Conservation (phyloP, 2,797 vertebrate species). For the Arremon brunneinucha region DNA sequence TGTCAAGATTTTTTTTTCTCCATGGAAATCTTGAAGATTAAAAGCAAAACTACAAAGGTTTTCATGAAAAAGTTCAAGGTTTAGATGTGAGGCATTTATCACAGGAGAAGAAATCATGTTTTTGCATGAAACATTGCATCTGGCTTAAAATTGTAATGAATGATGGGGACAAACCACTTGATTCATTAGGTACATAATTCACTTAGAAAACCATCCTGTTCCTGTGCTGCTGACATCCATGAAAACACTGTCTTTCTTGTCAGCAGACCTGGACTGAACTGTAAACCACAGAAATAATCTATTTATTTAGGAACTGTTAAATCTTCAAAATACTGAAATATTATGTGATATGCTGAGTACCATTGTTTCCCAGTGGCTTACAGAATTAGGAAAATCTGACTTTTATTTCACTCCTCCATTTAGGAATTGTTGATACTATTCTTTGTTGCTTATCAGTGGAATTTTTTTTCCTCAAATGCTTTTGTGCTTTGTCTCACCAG, state of each 20-base stretch:
- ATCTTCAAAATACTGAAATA: background rate
- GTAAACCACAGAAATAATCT: background rate
- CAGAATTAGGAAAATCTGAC: background rate
- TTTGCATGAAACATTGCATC: background rate
- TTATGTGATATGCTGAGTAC: background rate
- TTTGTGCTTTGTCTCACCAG: background rate
- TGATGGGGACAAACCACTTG: background rate
- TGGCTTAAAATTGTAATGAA: background rate
- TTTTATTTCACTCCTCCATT: background rate
- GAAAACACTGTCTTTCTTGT: conserved; percentile 1
- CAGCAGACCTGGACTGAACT: background rate
- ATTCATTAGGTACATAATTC: background rate
- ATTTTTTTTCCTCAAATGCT: background rate
- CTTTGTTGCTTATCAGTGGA: background rate
- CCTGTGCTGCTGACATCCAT: background rate
- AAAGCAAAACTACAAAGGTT: background rate
- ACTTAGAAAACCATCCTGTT: background rate
- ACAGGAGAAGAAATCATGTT: background rate
- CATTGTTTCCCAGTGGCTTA: background rate
- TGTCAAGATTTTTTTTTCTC: background rate
- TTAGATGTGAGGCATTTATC: background rate
- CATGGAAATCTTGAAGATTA: background rate
- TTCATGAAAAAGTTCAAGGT: background rate
- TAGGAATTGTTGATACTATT: background rate
- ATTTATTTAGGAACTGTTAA: conserved; percentile 15